Evolutionary conservation across 2,797 vertebrate species (phyloP).

Genomic region (Salmo trutta): DNA sequence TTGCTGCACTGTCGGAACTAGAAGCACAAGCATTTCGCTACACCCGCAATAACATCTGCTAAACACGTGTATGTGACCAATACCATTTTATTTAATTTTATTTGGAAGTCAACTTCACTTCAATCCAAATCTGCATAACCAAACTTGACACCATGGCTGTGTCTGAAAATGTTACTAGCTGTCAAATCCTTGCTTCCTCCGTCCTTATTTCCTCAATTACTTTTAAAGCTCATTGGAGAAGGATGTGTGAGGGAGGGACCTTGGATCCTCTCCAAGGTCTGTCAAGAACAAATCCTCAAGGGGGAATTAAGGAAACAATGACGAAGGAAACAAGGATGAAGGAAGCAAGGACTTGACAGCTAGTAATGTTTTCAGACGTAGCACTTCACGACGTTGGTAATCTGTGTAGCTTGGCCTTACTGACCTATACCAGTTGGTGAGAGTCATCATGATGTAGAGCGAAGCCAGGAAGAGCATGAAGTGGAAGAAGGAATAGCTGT

Average conservation of each 20-base stretch:
- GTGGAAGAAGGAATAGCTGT: conserved; percentile 90
- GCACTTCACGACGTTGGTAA: background rate
- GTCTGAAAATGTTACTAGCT: no score
- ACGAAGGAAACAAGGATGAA: background rate
- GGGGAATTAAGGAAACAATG: background rate
- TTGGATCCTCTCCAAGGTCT: no score
- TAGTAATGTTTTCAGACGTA: background rate
- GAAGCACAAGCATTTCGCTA: no score
- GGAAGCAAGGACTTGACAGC: background rate
- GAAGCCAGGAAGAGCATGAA: conserved; percentile 90
- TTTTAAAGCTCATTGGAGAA: background rate
- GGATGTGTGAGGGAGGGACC: background rate
- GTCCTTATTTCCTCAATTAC: no score
- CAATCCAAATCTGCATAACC: no score
- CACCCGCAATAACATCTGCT: no score
- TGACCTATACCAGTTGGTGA: conserved; percentile 97
- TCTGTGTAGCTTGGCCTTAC: conserved; percentile 36
- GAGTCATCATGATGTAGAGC: conserved; percentile 97
- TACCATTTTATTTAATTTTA: no score
- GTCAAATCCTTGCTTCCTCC: no score
- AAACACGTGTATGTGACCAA: no score
- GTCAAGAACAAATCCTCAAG: background rate
- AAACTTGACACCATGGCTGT: no score
- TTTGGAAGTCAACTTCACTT: no score
- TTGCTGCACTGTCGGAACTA: no score